Evolutionary conservation across 2,888 invertebrate species (phyloP), one percentile per base, ranked within the genome.

Genomic region (Tiphia femorata): DNA sequence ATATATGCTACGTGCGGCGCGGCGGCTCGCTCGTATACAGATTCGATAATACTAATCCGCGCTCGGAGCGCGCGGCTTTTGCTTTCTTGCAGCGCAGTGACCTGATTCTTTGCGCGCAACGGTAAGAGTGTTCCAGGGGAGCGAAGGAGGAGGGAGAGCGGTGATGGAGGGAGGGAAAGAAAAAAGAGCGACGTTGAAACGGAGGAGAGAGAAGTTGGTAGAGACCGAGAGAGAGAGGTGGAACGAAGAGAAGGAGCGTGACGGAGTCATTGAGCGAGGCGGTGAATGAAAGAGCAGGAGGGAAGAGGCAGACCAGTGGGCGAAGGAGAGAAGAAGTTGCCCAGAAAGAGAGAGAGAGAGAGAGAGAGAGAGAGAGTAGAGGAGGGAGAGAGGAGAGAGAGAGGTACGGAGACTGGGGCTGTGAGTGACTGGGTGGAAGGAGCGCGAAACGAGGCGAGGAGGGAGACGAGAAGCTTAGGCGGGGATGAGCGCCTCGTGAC

Each of bases 61-160:
- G 65, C 63, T 55, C 59, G 57, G 63, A 67, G 72, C 73, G 70
- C 73, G 73, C 72, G 69, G 76, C 77, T 80, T 72, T 75, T 78
- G 77, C 82, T 82, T 82, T 82, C 82, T 81, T 81, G 76, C 76
- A 75, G 80, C 79, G 76, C 81, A 77, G 78, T 82, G 82, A 82
- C 82, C 82, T 82, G 81, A 82, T 82, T 82, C 79, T 77, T 76
- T 78, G 77, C 73, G 67, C 75, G 76, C 76, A 74, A 76, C 74
- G 75, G 79, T 81, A 77, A 79, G 80, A 81, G 80, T 78, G 79
- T 79, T 79, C 81, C 74, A 70, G 67, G 72, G 67, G 72, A 58
- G 44, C 37, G 72, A 70, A 58, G 68, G 56, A 60, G 56, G 64
- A 67, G 69, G 68, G 62, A 63, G 62, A 64, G 67, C 65, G 66